Conservation (phyloP, 2,888 invertebrate species). For the Blastobasis adustella region DNA sequence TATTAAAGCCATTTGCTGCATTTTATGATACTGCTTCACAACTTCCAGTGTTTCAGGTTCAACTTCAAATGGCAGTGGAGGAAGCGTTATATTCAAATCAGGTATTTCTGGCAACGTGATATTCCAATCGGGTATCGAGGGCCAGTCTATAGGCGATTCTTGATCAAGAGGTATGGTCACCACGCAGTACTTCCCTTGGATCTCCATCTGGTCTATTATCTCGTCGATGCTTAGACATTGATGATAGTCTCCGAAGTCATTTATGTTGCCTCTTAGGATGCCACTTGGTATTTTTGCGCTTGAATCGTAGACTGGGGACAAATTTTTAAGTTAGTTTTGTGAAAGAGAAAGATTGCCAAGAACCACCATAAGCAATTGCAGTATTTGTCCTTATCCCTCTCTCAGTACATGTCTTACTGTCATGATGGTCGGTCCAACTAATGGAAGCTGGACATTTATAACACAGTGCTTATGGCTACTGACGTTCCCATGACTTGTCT, state of each 20-base stretch:
- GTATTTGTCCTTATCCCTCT: too few relatives aligned
- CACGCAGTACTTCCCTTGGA: conserved; percentile 61
- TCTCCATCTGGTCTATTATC: conserved; percentile 20
- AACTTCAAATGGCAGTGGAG: conserved; percentile 3
- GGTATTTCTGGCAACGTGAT: conserved; percentile 16
- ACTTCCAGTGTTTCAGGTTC: conserved; percentile 9
- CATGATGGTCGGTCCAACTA: too few relatives aligned
- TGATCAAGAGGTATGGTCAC: conserved; percentile 29
- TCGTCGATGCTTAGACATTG: conserved; percentile 39
- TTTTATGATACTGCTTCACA: conserved; percentile 8
- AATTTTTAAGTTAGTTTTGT: not conserved
- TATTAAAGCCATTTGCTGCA: conserved; percentile 21
- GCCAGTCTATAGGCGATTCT: conserved; percentile 14
- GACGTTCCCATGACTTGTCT: too few relatives aligned
- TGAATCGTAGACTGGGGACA: conserved; percentile 53
- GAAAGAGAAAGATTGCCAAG: too few relatives aligned
- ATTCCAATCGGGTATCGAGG: conserved; percentile 6
- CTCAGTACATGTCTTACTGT: too few relatives aligned
- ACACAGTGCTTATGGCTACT: too few relatives aligned
- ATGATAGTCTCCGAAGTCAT: conserved; percentile 51
- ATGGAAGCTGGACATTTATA: too few relatives aligned
- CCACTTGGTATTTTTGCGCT: conserved; percentile 56
- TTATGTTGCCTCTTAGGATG: conserved; percentile 41
- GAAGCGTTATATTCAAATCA: conserved; percentile 1
- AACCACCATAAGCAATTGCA: too few relatives aligned